Percentiles rank a stretch among this genome's conserved stretches.
Evolutionary conservation across 2,113 vertebrate species (phyloP).

Genomic region (Heterotilapia buettikoferi): DNA sequence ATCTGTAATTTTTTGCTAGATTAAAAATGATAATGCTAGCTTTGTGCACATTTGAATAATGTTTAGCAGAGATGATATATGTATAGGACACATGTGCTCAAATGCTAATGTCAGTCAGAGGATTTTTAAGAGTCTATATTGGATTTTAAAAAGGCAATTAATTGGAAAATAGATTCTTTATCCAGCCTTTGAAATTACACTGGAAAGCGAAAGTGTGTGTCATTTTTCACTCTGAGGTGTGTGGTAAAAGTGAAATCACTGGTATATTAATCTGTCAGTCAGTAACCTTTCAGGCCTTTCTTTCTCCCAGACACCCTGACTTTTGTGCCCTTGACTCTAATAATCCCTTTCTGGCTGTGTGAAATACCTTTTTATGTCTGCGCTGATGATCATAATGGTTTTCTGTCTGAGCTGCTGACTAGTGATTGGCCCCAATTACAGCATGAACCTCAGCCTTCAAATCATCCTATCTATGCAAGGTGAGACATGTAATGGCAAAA

Average conservation of each 20-base stretch:
- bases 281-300: conserved; percentile 41
- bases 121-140: neutral
- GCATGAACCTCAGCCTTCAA: conserved; percentile 59
- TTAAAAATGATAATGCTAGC: neutral
- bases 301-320: conserved; percentile 50
- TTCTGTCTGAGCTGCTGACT: conserved; percentile 59
- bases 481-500: conserved; percentile 59
- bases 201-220: conserved; percentile 4
- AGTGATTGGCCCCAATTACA: conserved; percentile 68
- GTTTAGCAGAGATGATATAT: neutral
- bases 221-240: conserved; percentile 22
- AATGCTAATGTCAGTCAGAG: neutral
- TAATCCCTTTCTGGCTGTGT: conserved; percentile 51
- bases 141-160: neutral
- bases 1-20: neutral
- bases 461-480: conserved; percentile 64
- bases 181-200: neutral
- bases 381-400: conserved; percentile 64
- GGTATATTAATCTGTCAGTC: conserved; percentile 41
- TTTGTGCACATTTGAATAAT: neutral
- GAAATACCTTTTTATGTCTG: conserved; percentile 64
- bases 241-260: conserved; percentile 32
- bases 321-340: conserved; percentile 65
- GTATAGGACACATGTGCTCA: neutral
- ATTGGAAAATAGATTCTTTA: neutral